Percentiles rank a stretch among this genome's conserved stretches.
Conservation (phyloP, 2,797 vertebrate species). For the Toxotes lorentzi region DNA sequence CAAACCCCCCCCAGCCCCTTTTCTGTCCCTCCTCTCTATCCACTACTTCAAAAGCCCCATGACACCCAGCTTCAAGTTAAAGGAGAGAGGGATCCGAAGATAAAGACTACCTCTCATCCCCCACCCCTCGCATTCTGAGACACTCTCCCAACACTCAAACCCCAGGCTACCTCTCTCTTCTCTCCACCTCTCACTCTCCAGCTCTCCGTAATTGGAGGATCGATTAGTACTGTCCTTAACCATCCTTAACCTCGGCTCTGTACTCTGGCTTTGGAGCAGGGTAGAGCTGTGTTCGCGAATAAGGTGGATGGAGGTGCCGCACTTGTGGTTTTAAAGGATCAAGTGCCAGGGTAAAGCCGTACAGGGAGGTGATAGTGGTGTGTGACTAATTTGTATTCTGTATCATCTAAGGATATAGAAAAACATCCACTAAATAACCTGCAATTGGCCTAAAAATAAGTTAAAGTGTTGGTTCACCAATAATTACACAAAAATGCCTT, state of each 20-base stretch:
- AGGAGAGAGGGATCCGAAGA: conserved; percentile 79
- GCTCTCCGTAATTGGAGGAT: conserved; percentile 81
- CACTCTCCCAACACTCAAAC: conserved; percentile 70
- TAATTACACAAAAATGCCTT: not conserved
- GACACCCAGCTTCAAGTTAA: conserved; percentile 84
- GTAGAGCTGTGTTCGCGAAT: conserved; percentile 51
- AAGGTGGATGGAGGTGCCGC: conserved; percentile 42
- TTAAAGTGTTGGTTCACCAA: not conserved
- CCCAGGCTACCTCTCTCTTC: conserved; percentile 70
- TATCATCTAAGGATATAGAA: not conserved
- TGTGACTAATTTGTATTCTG: conserved; percentile 6
- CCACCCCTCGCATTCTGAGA: conserved; percentile 67
- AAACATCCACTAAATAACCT: conserved; percentile 6
- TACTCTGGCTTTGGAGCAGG: conserved; percentile 63
- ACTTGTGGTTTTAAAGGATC: conserved; percentile 47
- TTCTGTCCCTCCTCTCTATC: conserved; percentile 77
- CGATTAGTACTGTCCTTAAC: conserved; percentile 84
- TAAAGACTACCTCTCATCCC: conserved; percentile 76
- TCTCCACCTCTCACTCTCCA: conserved; percentile 64
- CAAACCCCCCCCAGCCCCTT: conserved; percentile 11
- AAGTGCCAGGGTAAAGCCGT: conserved; percentile 45
- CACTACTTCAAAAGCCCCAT: conserved; percentile 85
- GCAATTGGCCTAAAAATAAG: not conserved
- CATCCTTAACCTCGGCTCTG: conserved; percentile 78
- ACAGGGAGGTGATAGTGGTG: not conserved